phyloP scores from a whole-genome alignment of 2,797 vertebrate species.

The Phyllotis vaccarum region DNA sequence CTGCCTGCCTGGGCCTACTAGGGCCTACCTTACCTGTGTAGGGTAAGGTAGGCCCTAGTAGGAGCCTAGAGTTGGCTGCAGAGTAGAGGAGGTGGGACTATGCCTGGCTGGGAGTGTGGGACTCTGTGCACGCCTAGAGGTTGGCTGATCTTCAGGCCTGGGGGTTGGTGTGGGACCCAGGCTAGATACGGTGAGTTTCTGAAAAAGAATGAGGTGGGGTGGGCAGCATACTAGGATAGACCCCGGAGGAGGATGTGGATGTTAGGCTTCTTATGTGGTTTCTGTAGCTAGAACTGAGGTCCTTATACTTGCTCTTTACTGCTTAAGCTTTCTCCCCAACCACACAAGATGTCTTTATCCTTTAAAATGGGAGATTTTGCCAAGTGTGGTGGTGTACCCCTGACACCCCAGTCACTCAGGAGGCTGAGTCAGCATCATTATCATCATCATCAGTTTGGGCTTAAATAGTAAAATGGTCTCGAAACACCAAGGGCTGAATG shows the following conservation, averaged over 20 bases:
- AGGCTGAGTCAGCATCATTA: not conserved
- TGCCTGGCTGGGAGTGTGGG: not conserved
- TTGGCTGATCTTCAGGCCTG: not conserved
- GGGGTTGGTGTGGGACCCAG: not conserved
- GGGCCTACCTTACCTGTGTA: no score
- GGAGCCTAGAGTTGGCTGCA: not conserved
- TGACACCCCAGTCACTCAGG: not conserved
- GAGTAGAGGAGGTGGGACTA: not conserved
- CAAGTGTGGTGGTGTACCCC: no score
- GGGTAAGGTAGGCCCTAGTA: not conserved
- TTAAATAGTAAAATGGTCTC: not conserved
- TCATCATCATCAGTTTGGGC: not conserved
- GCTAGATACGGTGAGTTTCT: not conserved
- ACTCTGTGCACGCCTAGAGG: not conserved
- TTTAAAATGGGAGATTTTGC: slow-evolving; percentile 37
- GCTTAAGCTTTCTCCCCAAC: not conserved
- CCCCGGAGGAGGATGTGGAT: not conserved
- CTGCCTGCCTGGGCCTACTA: not conserved
- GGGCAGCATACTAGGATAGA: no score
- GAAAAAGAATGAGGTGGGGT: not conserved
- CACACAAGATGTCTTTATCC: not conserved
- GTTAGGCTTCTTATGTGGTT: not conserved
- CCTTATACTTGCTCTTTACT: not conserved
- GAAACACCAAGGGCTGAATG: not conserved
- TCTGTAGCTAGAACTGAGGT: not conserved